These are phyloP conservation scores for Pristionchus maxplancki DNA, from an alignment of 2,888 invertebrate species.

Conservation along the genomic window DNA sequence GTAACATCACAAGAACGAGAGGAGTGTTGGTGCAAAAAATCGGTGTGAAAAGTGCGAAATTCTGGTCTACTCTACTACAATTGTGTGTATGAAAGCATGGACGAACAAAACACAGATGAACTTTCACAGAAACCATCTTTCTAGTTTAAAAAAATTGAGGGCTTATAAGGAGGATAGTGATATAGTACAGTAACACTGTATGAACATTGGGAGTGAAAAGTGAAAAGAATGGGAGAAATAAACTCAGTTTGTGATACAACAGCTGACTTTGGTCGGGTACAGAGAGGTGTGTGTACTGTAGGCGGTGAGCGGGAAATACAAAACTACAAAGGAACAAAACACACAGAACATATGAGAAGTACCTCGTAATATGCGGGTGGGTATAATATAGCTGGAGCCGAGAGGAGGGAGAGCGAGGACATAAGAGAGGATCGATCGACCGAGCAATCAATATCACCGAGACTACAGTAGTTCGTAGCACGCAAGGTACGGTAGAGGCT, in stretches of 20 bases:
- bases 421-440: neutral
- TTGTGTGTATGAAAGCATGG: neutral
- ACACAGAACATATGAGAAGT: slow-evolving; percentile 23
- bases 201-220: slow-evolving; percentile 21
- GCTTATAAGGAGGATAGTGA: neutral
- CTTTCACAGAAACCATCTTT: slow-evolving; percentile 9
- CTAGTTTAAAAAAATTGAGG: neutral
- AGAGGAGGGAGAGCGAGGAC: neutral
- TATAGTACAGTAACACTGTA: slow-evolving; percentile 46
- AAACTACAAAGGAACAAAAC: slow-evolving; percentile 19
- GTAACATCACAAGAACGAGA: slow-evolving; percentile 18
- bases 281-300: neutral
- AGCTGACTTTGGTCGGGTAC: slow-evolving; percentile 43
- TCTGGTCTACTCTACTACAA: slow-evolving; percentile 2
- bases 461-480: neutral
- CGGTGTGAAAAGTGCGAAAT: slow-evolving; percentile 16
- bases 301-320: neutral
- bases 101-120: neutral
- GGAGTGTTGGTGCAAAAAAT: neutral
- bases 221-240: slow-evolving; percentile 16
- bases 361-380: slow-evolving; percentile 16
- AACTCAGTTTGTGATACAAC: slow-evolving; percentile 38
- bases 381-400: slow-evolving; percentile 8
- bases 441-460: slow-evolving; percentile 21
- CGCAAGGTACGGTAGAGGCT: neutral